phyloP scores from a whole-genome alignment of 1,140 invertebrate genomes.

The Euura saliciscinereae region DNA sequence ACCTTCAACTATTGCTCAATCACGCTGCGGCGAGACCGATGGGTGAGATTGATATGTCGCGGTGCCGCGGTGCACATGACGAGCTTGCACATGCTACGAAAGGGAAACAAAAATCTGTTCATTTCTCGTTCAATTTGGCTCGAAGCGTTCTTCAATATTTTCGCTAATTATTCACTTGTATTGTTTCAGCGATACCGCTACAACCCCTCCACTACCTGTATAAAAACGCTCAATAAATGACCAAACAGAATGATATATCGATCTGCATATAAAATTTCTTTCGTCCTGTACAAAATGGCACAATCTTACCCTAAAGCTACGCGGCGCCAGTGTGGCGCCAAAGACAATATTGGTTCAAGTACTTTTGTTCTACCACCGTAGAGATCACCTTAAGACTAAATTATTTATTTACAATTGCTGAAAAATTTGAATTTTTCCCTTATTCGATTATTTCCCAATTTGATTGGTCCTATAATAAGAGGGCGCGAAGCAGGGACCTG shows the following conservation, averaged over 20 bases:
- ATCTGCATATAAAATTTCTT: constrained; percentile 19
- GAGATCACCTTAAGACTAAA: constrained; percentile 31
- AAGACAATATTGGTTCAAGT: constrained; percentile 1
- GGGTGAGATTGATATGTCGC: too few relatives aligned
- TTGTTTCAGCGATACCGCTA: not conserved
- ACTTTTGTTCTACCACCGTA: constrained; percentile 15
- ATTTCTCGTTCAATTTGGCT: not conserved
- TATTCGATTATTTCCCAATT: constrained; percentile 38
- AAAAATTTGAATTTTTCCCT: constrained; percentile 35
- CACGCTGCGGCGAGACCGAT: too few relatives aligned
- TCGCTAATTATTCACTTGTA: too few relatives aligned
- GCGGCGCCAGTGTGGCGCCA: not conserved
- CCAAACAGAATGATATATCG: not conserved
- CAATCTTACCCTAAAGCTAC: constrained; percentile 49
- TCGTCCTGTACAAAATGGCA: constrained; percentile 56
- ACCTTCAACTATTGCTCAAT: too few relatives aligned
- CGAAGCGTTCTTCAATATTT: too few relatives aligned
- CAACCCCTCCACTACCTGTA: not conserved
- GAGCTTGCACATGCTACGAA: too few relatives aligned
- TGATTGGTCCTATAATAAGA: constrained; percentile 39
- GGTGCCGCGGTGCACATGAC: too few relatives aligned
- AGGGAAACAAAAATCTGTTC: not conserved
- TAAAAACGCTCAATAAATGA: not conserved
- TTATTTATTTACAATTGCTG: constrained; percentile 41
- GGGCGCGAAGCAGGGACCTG: constrained; percentile 29